phyloP scores from a whole-genome alignment of 2,888 invertebrate genomes.

The Sthenelais limicola region DNA sequence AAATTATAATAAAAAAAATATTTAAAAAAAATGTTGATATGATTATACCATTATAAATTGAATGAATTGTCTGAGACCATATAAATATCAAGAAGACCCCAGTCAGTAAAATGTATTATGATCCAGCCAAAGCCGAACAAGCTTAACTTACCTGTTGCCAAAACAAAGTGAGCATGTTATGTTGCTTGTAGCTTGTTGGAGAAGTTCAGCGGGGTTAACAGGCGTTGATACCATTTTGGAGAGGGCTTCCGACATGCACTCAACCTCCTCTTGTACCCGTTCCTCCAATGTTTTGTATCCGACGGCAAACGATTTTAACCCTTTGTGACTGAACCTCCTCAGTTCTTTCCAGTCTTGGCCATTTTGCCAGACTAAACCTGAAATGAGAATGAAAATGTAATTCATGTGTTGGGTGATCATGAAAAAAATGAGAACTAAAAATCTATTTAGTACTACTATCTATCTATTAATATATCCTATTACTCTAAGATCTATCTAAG shows the following conservation, averaged over 20 bases:
- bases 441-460: neutral
- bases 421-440: neutral
- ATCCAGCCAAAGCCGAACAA: too few relatives aligned
- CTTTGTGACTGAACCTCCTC: neutral
- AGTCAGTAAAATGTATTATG: too few relatives aligned
- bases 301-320: neutral
- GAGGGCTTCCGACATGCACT: slow-evolving; percentile 2
- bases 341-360: neutral
- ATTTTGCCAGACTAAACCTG: slow-evolving; percentile 14
- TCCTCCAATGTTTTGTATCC: neutral
- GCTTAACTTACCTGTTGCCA: slow-evolving; percentile 11
- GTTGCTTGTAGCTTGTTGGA: slow-evolving; percentile 7
- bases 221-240: neutral
- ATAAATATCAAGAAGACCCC: too few relatives aligned
- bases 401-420: neutral
- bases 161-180: neutral
- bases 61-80: too few relatives aligned
- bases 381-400: neutral
- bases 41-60: too few relatives aligned
- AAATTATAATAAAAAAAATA: too few relatives aligned
- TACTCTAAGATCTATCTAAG: too few relatives aligned
- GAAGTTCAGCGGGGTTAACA: neutral
- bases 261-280: neutral
- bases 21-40: too few relatives aligned
- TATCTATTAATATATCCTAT: too few relatives aligned